phyloP scores from a whole-genome alignment of 2,797 vertebrate species.

The Cirrhinus mrigala region DNA sequence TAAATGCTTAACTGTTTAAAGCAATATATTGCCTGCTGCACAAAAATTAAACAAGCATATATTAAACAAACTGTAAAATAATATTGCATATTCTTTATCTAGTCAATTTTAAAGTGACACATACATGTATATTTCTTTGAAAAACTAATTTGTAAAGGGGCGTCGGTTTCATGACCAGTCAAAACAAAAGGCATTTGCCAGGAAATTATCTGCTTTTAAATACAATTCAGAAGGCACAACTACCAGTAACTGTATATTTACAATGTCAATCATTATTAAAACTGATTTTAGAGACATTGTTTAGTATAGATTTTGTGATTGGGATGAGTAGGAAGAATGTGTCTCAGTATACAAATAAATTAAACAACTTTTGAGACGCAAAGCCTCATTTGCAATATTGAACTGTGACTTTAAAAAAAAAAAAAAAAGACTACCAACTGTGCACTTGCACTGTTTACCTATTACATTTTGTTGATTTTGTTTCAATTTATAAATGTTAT shows the following conservation, averaged over 20 bases:
- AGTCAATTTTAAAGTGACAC: background rate
- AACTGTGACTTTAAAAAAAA: background rate
- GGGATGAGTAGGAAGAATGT: background rate
- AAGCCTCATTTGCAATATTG: slow-evolving; percentile 7
- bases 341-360: slow-evolving; percentile 8
- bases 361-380: background rate
- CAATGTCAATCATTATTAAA: background rate
- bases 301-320: slow-evolving; percentile 1
- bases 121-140: slow-evolving; percentile 8
- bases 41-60: slow-evolving; percentile 67
- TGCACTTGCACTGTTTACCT: background rate
- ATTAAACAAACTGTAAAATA: slow-evolving; percentile 2
- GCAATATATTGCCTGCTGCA: background rate
- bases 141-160: background rate
- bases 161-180: background rate
- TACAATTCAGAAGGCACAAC: slow-evolving; percentile 29
- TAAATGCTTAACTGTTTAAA: slow-evolving; percentile 80
- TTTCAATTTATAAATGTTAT: background rate
- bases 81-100: slow-evolving; percentile 2
- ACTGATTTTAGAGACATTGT: slow-evolving; percentile 6
- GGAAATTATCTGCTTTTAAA: slow-evolving; percentile 23
- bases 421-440: background rate
- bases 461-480: background rate
- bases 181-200: background rate
- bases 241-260: background rate